Evolutionary conservation across 2,797 vertebrate species (phyloP), one percentile per base, ranked within the genome.

Genomic region (Chelon labrosus): DNA sequence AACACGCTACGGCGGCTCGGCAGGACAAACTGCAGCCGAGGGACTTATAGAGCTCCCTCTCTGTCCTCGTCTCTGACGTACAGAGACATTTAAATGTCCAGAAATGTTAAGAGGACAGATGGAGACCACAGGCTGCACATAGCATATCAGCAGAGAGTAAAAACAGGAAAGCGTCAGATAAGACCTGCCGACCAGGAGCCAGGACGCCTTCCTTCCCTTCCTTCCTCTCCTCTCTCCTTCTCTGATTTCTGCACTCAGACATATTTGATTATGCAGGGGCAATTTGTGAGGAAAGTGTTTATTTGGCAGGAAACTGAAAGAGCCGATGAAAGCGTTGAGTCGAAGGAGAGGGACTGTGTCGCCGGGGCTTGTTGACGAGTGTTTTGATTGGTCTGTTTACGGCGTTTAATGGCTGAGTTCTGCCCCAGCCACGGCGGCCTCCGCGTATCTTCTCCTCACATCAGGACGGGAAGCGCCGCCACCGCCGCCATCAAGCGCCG

Each of bases 51-150:
- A 85, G 73, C 77, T 71, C 44, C 50, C 17, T 57, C 54, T 12
- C 42, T 44, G 70, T 52, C 53, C 80, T 11, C 52, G 51, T 65
- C 50, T 63, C n/a, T n/a, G n/a, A n/a, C n/a, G n/a, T n/a, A n/a
- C 77, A 76, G 60, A 84, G 71, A 69, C 85, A 66, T 70, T 69
- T 31, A 31, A 22, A 47, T 17, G 57, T 88, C 90, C 77, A 88
- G 75, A 88, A 91, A 92, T 72, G 80, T 89, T 91, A 83, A 89
- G 82, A 79, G 83, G 67, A 87, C 90, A 92, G 89, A 90, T 90
- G 87, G 89, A 38, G 61, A 73, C 73, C 9, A 69, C 77, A 84
- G 81, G 70, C 69, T 73, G 77, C 56, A 25, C 56, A 2, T 54
- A 57, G 56, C 58, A 52, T 14, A 50, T 5, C 25, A 56, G 61